phyloP scores from a whole-genome alignment of 2,888 invertebrate species.

The Acleris laterana region DNA sequence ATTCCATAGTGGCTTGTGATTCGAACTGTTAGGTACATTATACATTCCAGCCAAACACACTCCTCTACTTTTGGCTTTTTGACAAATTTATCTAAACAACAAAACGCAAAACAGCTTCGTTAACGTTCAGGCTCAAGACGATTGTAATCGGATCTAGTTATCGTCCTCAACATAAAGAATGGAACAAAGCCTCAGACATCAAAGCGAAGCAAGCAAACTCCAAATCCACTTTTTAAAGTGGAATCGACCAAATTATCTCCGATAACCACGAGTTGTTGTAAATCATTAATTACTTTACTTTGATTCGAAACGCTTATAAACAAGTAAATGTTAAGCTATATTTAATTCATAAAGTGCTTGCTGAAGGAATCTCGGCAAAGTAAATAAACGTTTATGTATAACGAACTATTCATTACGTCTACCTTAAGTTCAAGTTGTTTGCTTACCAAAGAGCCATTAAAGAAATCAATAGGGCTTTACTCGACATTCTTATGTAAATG shows the following conservation, averaged over 20 bases:
- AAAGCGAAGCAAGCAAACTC: not conserved
- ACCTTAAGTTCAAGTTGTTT: not conserved
- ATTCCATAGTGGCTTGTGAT: too few relatives aligned
- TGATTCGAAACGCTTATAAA: not conserved
- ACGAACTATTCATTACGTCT: conserved; percentile 5
- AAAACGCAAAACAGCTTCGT: conserved; percentile 11
- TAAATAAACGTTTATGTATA: not conserved
- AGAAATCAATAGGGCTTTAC: too few relatives aligned
- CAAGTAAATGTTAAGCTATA: too few relatives aligned
- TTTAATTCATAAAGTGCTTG: too few relatives aligned
- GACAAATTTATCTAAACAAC: not conserved
- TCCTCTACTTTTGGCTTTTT: too few relatives aligned
- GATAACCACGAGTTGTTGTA: not conserved
- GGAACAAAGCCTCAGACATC: conserved; percentile 11
- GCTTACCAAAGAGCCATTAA: not conserved
- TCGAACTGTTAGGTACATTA: too few relatives aligned
- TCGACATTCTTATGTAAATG: too few relatives aligned
- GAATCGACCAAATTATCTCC: conserved; percentile 1
- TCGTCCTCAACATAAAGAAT: conserved; percentile 6
- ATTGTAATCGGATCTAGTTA: conserved; percentile 16
- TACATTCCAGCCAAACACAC: too few relatives aligned
- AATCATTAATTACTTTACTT: conserved; percentile 7
- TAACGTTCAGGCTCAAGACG: conserved; percentile 10
- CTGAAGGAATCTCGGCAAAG: not conserved
- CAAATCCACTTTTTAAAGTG: not conserved